Conservation (phyloP, 2,113 vertebrate species). For the Pimephales promelas region DNA sequence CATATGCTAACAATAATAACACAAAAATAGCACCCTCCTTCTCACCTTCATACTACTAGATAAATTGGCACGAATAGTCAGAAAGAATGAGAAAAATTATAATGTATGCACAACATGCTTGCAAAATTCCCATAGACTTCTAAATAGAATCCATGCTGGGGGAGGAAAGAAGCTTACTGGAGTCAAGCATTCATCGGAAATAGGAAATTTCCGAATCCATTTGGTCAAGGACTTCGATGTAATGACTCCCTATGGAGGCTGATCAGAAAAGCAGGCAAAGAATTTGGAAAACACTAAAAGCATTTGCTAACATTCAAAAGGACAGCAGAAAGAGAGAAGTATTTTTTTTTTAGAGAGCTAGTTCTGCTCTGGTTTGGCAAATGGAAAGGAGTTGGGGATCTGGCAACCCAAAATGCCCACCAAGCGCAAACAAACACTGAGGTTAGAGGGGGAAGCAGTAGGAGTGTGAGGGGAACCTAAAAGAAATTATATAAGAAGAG, state of each 20-base stretch:
- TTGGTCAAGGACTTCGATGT: slow-evolving; percentile 25
- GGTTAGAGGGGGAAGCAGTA: slow-evolving; percentile 2
- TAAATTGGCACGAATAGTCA: neutral
- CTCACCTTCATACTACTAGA: neutral
- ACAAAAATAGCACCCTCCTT: neutral
- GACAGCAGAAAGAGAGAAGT: neutral
- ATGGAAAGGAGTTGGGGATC: slow-evolving; percentile 15
- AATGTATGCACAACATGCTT: neutral
- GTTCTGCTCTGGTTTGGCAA: slow-evolving; percentile 36
- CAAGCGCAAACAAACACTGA: slow-evolving; percentile 35
- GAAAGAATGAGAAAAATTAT: neutral
- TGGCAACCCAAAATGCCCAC: slow-evolving; percentile 34
- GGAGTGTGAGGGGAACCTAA: neutral
- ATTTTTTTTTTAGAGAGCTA: slow-evolving; percentile 15
- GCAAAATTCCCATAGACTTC: neutral
- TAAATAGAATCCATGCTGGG: slow-evolving; percentile 7
- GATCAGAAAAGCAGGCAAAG: slow-evolving; percentile 50
- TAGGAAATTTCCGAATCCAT: slow-evolving; percentile 17
- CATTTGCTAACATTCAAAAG: slow-evolving; percentile 17
- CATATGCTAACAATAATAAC: neutral
- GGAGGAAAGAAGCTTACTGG: neutral
- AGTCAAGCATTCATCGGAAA: neutral
- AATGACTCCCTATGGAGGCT: slow-evolving; percentile 33
- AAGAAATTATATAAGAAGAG: neutral
- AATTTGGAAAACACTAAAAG: slow-evolving; percentile 44